phyloP scores from a whole-genome alignment of 2,888 invertebrate genomes.

The Esperia sulphurella region DNA sequence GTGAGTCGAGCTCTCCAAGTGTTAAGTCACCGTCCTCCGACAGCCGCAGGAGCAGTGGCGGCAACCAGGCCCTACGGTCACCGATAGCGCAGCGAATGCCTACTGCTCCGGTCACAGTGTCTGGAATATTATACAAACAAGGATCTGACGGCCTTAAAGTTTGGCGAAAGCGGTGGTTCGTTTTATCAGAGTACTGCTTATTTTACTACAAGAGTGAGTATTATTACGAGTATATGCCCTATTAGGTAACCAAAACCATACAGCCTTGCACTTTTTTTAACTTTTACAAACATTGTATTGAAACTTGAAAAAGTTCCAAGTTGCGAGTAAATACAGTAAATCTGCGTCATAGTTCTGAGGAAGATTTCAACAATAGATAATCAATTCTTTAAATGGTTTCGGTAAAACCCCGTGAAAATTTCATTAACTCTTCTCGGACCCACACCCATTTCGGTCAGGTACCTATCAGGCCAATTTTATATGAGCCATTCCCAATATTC shows the following conservation, averaged over 20 bases:
- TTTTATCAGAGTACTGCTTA: conserved; percentile 94
- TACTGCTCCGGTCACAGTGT: conserved; percentile 90
- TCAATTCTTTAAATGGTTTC: too few relatives aligned
- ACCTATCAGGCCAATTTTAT: too few relatives aligned
- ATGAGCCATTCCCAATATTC: too few relatives aligned
- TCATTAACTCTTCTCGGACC: too few relatives aligned
- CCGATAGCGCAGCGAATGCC: conserved; percentile 91
- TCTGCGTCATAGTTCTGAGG: too few relatives aligned
- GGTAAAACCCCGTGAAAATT: too few relatives aligned
- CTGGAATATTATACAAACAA: conserved; percentile 95
- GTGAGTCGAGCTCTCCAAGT: conserved; percentile 68
- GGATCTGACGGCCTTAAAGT: conserved; percentile 95
- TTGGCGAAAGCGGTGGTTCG: conserved; percentile 97
- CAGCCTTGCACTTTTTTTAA: too few relatives aligned
- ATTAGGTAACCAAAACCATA: not conserved
- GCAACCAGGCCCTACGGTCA: conserved; percentile 84
- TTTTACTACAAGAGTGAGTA: conserved; percentile 94
- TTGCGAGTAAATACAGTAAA: too few relatives aligned
- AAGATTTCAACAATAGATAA: too few relatives aligned
- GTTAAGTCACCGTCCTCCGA: conserved; percentile 72
- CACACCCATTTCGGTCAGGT: too few relatives aligned
- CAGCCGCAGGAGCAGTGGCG: conserved; percentile 71
- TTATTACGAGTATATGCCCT: not conserved
- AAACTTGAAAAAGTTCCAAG: not conserved
- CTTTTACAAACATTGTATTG: not conserved